Percentiles rank a stretch among this genome's conserved stretches.
Conservation (phyloP, 2,113 vertebrate species). For the Paramisgurnus dabryanus region DNA sequence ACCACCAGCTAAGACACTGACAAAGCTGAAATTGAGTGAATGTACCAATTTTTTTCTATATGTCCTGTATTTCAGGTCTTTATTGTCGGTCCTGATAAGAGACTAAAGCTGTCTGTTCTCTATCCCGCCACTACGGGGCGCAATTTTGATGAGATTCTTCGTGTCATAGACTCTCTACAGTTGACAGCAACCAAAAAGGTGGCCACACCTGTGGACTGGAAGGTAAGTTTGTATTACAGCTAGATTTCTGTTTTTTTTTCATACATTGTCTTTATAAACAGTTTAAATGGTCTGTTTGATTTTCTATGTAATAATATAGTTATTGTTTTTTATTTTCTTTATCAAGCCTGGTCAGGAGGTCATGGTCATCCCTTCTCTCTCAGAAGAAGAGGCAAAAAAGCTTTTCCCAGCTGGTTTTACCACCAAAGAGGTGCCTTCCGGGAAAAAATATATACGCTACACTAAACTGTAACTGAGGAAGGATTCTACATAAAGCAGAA, state of each 20-base stretch:
- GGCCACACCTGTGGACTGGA: conserved; percentile 95
- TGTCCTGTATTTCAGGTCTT: conserved; percentile 81
- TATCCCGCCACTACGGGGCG: conserved; percentile 96
- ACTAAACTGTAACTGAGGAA: conserved; percentile 70
- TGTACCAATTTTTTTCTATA: not conserved
- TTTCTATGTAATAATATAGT: not conserved
- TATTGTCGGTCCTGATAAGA: conserved; percentile 94
- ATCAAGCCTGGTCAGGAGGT: conserved; percentile 84
- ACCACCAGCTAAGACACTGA: too few species aligned
- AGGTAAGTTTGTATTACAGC: conserved; percentile 73
- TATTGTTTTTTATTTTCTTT: not conserved
- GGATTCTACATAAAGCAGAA: not conserved
- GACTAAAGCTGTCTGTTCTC: conserved; percentile 93
- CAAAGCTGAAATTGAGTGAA: not conserved
- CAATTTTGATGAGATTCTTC: conserved; percentile 93
- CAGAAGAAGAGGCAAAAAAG: conserved; percentile 83
- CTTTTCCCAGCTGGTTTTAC: conserved; percentile 88
- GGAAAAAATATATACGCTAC: conserved; percentile 93
- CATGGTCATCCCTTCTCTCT: conserved; percentile 90
- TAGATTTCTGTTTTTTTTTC: not conserved
- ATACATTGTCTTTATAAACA: too few species aligned
- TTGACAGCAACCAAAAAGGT: conserved; percentile 90
- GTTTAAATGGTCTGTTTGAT: not conserved
- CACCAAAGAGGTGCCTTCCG: conserved; percentile 88
- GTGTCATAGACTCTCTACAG: conserved; percentile 92